Evolutionary conservation across 2,113 vertebrate species (phyloP), one percentile per base, ranked within the genome.

Genomic region (Ictalurus furcatus): DNA sequence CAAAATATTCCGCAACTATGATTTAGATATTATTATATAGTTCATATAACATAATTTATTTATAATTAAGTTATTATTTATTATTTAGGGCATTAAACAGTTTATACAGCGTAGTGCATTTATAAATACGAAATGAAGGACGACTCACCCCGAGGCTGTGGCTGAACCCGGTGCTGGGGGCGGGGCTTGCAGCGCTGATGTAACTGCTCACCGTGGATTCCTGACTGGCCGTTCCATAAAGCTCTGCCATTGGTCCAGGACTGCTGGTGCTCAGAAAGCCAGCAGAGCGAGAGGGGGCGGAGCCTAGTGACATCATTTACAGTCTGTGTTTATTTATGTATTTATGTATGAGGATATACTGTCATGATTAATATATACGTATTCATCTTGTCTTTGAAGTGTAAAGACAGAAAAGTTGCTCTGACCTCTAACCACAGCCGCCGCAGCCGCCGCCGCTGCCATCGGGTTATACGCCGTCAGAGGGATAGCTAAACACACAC

Each of bases 141-240:
- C 34, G 12, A 40, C 89, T 88, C 81, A 99, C 98, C 97, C 98
- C 98, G 88, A 99, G 95, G 95, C 98, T 97, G 93, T 99, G 98
- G 94, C 98, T 97, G 0, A 99, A 99, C 93, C 98, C 98, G 6
- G 98, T 97, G 96, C 97, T 99, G 0, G 98, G 98, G 91, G 97
- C 97, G 0, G 98, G 98, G 92, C 98, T 99, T 65, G 98, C 98
- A 93, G 98, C 98, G 0, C 98, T 99, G 96, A 99, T 97, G 96
- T 99, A 99, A 94, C 98, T 99, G 96, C 98, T 98, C 94, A 99
- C 97, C 48, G 97, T 97, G 0, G 98, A 99, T 93, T 99, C 98
- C 96, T 99, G 98, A 93, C 96, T 97, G 95, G 98, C 97, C 0
- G 97, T 96, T 89, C 97, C 98, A 0, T 99, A 99, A 87, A 99